Evolutionary conservation across 2,797 vertebrate species (phyloP).

Genomic region (Lerista edwardsae): DNA sequence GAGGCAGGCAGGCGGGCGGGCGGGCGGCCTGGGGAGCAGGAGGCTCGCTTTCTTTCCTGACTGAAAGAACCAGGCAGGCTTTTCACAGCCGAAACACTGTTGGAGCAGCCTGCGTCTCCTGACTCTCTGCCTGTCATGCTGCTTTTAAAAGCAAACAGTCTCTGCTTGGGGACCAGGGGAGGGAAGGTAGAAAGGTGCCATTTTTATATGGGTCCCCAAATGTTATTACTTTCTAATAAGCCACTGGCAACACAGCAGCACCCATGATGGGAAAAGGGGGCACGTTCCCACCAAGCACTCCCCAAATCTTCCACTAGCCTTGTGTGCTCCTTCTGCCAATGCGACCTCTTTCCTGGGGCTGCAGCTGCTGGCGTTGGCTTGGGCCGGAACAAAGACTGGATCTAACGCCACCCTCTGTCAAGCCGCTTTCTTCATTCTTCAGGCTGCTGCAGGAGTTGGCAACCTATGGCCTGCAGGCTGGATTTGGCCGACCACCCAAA

Average conservation of each 20-base stretch:
- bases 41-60: too few relatives aligned
- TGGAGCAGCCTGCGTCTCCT: background rate
- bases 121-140: background rate
- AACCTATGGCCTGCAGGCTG: too few relatives aligned
- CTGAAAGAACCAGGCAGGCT: background rate
- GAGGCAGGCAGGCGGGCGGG: background rate
- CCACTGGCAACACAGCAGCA: too few relatives aligned
- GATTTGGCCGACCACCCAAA: too few relatives aligned
- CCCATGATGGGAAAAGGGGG: too few relatives aligned
- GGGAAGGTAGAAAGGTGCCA: background rate
- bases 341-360: background rate
- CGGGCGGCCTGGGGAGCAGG: too few relatives aligned
- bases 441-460: too few relatives aligned
- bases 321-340: background rate
- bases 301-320: background rate
- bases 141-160: background rate
- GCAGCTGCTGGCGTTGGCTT: background rate
- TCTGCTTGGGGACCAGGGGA: background rate
- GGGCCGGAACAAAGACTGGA: too few relatives aligned
- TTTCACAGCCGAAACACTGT: background rate
- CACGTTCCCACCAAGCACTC: background rate
- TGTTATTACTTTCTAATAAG: too few relatives aligned
- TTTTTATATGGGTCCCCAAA: too few relatives aligned
- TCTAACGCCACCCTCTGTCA: too few relatives aligned
- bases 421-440: too few relatives aligned